Base-by-base conservation (phyloP, 2,113 vertebrate species). In the Epinephelus moara region DNA sequence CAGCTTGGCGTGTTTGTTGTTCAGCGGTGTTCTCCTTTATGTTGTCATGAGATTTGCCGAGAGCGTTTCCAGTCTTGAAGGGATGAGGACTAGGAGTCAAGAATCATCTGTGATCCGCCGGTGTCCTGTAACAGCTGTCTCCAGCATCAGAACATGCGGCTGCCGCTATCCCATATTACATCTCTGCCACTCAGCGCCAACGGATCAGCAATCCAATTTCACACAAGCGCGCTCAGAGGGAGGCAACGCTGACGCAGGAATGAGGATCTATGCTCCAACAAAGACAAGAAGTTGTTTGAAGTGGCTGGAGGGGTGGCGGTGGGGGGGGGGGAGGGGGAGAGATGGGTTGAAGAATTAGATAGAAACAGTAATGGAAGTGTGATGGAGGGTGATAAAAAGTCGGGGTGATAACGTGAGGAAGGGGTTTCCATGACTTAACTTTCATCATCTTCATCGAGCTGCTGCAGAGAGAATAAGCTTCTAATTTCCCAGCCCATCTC, bases 201-300 rank as follows among this genome's bases (percentile, higher is more conserved):
- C 89, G 87, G 86, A 95, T 95, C 94, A 94, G 91, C 94, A 93
- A 95, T 95, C 93, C 94, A 96, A 95, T 95, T 95, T 95, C 94
- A 95, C 94, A 96, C 93, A 92, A 81, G 87, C 86, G 55, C 82
- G 89, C 92, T 93, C 91, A 80, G 83, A 85, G 87, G 88, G 87
- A 88, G 88, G 78, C 83, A 49, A 76, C 33, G 76, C 87, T 82
- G 80, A 88, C 67, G 89, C 75, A 82, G 81, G 73, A 75, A 80
- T 53, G 85, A 85, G 90, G 91, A 94, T 90, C 87, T 74, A 49
- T 84, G 84, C 88, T 84, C 86, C 82, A 62, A 81, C 80, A 86
- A 91, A 91, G 90, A 90, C 87, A 40, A 83, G 78, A 85, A 69
- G 82, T 75, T 78, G 83, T 91, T 92, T 90, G 82, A 89, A 89